Base-by-base conservation (phyloP, 37 sponge, comb jelly and placozoan genomes). In the Crambe crambe region DNA sequence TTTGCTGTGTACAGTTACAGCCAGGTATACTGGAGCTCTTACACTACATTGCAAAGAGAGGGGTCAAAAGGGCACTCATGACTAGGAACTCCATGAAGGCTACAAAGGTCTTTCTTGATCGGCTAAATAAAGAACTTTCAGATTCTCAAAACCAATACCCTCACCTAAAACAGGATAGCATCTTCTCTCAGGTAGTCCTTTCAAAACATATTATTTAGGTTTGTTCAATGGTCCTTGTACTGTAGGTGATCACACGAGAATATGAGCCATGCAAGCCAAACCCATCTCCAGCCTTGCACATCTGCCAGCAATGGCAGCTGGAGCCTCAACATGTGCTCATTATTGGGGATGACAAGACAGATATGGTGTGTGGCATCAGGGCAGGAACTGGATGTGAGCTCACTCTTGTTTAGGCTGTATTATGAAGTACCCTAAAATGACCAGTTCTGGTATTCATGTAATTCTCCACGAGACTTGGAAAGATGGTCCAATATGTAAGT, bases 111-210 rank as follows among this genome's bases (percentile, higher is more conserved):
- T 85, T 90, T 61, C 56, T 90, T 43, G 63, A 63, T 3, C 56
- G 26, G 20, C 69, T 90, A 20, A 39, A 76, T n/a, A 22, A 72
- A 26, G 70, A 75, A 29, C 39, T 81, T 9, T 75, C 37, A 12
- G 74, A 30, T 21, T 47, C 42, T 12, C 1, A 58, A 34, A 47
- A 68, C 56, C 15, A 59, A 63, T 73, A 79, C 38, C 76, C 86
- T n/a, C 20, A 2, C 23, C 62, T 80, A 17, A 20, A 44, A 27
- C 9, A 34, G 23, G 63, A 68, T 39, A 0, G 22, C 32, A 34
- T 90, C 20, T 90, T 90, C 64, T 90, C 91, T 21, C 34, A 82
- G 83, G 91, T 90, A 9, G n/a, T n/a, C n/a, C n/a, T n/a, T n/a
- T n/a, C n/a, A n/a, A n/a, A n/a, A n/a, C n/a, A n/a, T 21, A 69